phyloP scores from a whole-genome alignment of 1,140 invertebrate species.

The Anadara kagoshimensis region DNA sequence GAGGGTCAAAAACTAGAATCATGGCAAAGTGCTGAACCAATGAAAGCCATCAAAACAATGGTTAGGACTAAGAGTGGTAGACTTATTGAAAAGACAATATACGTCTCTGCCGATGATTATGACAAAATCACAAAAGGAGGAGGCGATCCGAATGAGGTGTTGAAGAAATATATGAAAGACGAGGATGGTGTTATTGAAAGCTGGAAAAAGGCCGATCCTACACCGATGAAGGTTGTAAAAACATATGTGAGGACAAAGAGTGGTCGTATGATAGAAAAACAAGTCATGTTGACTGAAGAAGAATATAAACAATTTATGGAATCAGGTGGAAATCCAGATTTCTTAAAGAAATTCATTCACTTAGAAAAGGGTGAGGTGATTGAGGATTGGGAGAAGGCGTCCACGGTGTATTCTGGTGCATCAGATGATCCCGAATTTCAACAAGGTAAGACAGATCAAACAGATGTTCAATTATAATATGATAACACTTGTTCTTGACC shows the following conservation, averaged over 20 bases:
- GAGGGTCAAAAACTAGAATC: slow-evolving; percentile 67
- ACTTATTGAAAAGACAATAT: slow-evolving; percentile 70
- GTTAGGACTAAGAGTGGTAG: slow-evolving; percentile 71
- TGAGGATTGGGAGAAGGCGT: slow-evolving; percentile 72
- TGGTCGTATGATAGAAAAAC: slow-evolving; percentile 69
- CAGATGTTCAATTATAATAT: too few relatives aligned
- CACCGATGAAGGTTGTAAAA: slow-evolving; percentile 68
- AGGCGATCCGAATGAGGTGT: slow-evolving; percentile 57
- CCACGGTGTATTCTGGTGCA: slow-evolving; percentile 65
- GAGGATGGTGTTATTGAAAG: slow-evolving; percentile 65
- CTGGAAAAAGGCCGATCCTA: slow-evolving; percentile 58
- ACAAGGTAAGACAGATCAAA: slow-evolving; percentile 43
- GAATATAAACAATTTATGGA: slow-evolving; percentile 68
- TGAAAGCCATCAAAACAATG: slow-evolving; percentile 69
- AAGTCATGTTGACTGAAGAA: slow-evolving; percentile 71
- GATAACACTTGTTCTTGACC: too few relatives aligned
- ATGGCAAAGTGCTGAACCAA: slow-evolving; percentile 67
- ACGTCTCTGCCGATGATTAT: slow-evolving; percentile 70
- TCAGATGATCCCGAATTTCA: slow-evolving; percentile 60
- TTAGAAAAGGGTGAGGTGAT: slow-evolving; percentile 68
- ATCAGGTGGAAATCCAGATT: slow-evolving; percentile 66
- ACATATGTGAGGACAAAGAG: slow-evolving; percentile 70
- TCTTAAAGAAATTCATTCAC: slow-evolving; percentile 69
- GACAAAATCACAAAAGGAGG: slow-evolving; percentile 65
- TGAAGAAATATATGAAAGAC: slow-evolving; percentile 65